Evolutionary conservation across 2,113 vertebrate species (phyloP).

Genomic region (Paramisgurnus dabryanus): DNA sequence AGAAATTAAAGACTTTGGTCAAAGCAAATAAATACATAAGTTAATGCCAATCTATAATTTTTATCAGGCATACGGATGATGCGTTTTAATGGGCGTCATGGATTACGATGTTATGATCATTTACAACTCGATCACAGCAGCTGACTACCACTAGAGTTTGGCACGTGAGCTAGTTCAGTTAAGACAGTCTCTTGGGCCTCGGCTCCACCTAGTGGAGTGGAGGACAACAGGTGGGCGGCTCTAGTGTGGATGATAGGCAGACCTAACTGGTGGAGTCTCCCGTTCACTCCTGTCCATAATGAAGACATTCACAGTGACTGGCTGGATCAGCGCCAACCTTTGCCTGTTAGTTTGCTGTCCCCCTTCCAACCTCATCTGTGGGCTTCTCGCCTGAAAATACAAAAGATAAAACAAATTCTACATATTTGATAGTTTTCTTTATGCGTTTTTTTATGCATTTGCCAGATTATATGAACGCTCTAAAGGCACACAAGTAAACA

Average conservation of each 20-base stretch:
- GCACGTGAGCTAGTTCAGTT: constrained; percentile 58
- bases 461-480: too few species aligned
- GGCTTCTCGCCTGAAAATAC: constrained; percentile 52
- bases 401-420: background rate
- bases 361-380: constrained; percentile 44
- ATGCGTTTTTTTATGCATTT: too few species aligned
- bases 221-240: constrained; percentile 50
- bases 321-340: constrained; percentile 49
- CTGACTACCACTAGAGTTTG: constrained; percentile 64
- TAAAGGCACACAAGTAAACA: too few species aligned
- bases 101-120: constrained; percentile 32
- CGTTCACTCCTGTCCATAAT: constrained; percentile 50
- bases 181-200: constrained; percentile 56
- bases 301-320: constrained; percentile 62
- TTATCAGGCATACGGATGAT: constrained; percentile 26
- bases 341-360: constrained; percentile 51
- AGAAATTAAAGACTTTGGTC: constrained; percentile 52
- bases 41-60: constrained; percentile 9
- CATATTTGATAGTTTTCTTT: too few species aligned
- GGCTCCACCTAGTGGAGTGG: constrained; percentile 54
- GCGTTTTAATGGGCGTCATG: constrained; percentile 34
- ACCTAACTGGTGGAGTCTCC: constrained; percentile 49
- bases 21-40: constrained; percentile 43
- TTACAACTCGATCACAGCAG: constrained; percentile 57
- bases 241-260: constrained; percentile 51